Base-by-base conservation (phyloP, 2,888 invertebrate genomes). In the Idaea aversata region DNA sequence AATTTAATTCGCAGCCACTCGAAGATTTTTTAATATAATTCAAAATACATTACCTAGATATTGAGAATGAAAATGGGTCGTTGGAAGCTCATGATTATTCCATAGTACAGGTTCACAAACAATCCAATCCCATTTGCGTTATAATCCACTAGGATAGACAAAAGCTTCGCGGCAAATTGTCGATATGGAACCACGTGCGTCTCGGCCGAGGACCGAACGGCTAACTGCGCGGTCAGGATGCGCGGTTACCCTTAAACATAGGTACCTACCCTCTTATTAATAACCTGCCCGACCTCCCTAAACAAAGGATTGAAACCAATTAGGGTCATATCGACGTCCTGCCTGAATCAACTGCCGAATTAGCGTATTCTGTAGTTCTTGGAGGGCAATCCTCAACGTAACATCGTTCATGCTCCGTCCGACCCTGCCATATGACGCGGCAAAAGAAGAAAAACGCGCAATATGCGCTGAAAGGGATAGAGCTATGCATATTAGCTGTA, bases 391-490 rank as follows among this genome's bases (percentile, higher is more conserved):
- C 88, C 85, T 81, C 82, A 82, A 82, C 75, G 78, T 78, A 84
- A 82, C 84, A 82, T 82, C 82, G 83, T 78, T 87, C 85, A 83
- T 85, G 80, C 84, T 82, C 86, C 84, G 82, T 82, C 86, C 84
- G 82, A 84, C 86, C 87, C 85, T 86, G 84, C 84, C 88, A 87
- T 89, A 90, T 90, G 91, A 90, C 91, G 90, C 88, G 91, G 88
- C 88, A 91, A 92, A 91, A 91, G 88, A 90, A 92, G 91, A 92
- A 92, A 93, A 93, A 91, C 91, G 91, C 88, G 90, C 90, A 91
- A 88, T 89, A 88, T 87, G 86, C 88, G 90, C 79, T 77, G 73
- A 86, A 92, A 84, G 88, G 82, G 91, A 91, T 81, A 78, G 84
- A 75, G 74, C 76, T 85, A 89, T 84, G 81, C 78, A 83, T 85